Conservation (phyloP, 1,140 invertebrate species). For the Drosophila ambigua region DNA sequence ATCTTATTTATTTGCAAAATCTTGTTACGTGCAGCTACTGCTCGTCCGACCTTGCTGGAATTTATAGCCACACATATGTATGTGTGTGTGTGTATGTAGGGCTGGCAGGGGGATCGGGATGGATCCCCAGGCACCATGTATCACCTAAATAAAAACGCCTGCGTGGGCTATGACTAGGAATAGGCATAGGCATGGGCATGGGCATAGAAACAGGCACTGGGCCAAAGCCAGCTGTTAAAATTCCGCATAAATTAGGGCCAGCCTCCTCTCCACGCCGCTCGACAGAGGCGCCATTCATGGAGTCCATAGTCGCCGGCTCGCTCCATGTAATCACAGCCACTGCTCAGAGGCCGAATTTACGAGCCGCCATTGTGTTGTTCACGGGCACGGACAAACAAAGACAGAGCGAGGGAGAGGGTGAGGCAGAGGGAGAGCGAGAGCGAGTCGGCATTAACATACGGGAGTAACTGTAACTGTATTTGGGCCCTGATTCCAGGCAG, state of each 20-base stretch:
- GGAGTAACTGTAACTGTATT: conserved; percentile 47
- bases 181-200: too few species aligned
- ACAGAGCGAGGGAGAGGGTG: background rate
- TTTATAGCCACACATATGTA: conserved; percentile 49
- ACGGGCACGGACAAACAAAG: conserved; percentile 15
- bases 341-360: conserved; percentile 39
- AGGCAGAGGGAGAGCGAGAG: background rate
- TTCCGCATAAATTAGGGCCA: conserved; percentile 70
- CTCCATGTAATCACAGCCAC: conserved; percentile 52
- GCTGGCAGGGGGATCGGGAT: too few species aligned
- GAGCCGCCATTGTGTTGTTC: conserved; percentile 14
- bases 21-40: conserved; percentile 33
- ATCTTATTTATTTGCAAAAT: conserved; percentile 66
- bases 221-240: conserved; percentile 63
- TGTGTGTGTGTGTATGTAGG: background rate
- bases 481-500: conserved; percentile 26
- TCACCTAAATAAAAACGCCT: conserved; percentile 34
- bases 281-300: background rate
- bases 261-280: background rate
- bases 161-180: conserved; percentile 37
- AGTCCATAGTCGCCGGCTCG: conserved; percentile 33
- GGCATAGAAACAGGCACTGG: background rate
- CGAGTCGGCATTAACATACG: conserved; percentile 42
- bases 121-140: conserved; percentile 14
- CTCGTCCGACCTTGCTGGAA: conserved; percentile 19